A percentile compares a stretch with the other conserved stretches of the same genome.
Conservation (phyloP, 1,140 invertebrate species). For the Drosophila nigrodunni region DNA sequence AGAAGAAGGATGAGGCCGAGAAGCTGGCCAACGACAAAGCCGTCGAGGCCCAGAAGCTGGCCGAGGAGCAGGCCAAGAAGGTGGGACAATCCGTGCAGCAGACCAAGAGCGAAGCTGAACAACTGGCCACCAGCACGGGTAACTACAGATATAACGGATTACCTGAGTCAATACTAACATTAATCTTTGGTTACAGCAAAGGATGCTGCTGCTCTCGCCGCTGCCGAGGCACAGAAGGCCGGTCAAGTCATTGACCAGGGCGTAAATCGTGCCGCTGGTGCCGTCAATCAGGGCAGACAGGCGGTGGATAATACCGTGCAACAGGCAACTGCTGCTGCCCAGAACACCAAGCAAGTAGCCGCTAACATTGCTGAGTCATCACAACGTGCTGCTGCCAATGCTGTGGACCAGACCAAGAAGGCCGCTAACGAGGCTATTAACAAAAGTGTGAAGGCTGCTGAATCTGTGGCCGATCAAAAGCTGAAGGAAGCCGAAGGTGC, state of each 20-base stretch:
- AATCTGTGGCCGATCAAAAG: slow-evolving; percentile 79
- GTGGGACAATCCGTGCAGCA: slow-evolving; percentile 86
- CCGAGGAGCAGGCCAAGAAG: slow-evolving; percentile 87
- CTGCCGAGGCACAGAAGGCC: slow-evolving; percentile 78
- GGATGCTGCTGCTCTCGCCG: slow-evolving; percentile 77
- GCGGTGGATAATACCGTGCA: slow-evolving; percentile 76
- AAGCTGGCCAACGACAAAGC: slow-evolving; percentile 87
- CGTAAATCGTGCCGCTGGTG: slow-evolving; percentile 68
- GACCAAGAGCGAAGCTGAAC: slow-evolving; percentile 85
- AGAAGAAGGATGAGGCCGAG: slow-evolving; percentile 88
- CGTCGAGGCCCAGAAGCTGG: slow-evolving; percentile 85
- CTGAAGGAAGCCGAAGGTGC: slow-evolving; percentile 79
- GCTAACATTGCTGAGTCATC: slow-evolving; percentile 78
- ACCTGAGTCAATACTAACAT: neutral
- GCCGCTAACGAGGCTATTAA: slow-evolving; percentile 84
- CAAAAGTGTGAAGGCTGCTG: slow-evolving; percentile 84
- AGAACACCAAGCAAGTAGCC: slow-evolving; percentile 79
- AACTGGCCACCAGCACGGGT: slow-evolving; percentile 85
- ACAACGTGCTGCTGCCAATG: slow-evolving; percentile 77
- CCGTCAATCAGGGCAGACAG: slow-evolving; percentile 75
- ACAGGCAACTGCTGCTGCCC: slow-evolving; percentile 66
- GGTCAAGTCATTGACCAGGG: slow-evolving; percentile 75
- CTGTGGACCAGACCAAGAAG: slow-evolving; percentile 84
- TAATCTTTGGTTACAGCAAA: slow-evolving; percentile 56
- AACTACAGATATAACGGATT: slow-evolving; percentile 9